phyloP scores from a whole-genome alignment of 2,888 invertebrate genomes.

The Aphidoletes aphidimyza region DNA sequence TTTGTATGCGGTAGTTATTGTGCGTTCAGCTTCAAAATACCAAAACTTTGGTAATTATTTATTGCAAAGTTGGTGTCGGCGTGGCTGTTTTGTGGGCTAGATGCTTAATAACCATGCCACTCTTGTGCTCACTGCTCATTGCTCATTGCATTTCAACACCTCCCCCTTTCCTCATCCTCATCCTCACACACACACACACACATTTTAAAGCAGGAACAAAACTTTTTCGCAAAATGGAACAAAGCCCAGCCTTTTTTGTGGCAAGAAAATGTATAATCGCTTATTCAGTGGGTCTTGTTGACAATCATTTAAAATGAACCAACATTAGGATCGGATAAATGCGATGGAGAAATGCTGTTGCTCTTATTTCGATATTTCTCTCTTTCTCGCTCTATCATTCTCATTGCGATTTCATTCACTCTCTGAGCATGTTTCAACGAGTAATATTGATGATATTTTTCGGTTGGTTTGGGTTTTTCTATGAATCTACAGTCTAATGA shows the following conservation, averaged over 20 bases:
- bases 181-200: no score
- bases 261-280: background rate
- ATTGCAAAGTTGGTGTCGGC: slow-evolving; percentile 43
- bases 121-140: background rate
- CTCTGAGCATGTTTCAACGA: background rate
- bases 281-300: slow-evolving; percentile 18
- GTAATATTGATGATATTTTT: slow-evolving; percentile 35
- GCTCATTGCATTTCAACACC: no score
- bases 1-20: slow-evolving; percentile 6
- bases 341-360: slow-evolving; percentile 1
- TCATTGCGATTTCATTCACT: no score
- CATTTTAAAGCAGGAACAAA: background rate
- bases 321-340: background rate
- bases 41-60: slow-evolving; percentile 49
- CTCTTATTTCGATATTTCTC: slow-evolving; percentile 1
- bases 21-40: slow-evolving; percentile 21
- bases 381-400: no score
- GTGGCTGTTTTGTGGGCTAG: slow-evolving; percentile 19
- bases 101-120: slow-evolving; percentile 38
- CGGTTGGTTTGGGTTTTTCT: background rate
- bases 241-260: background rate
- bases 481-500: background rate
- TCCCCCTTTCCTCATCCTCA: no score
- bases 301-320: slow-evolving; percentile 42
- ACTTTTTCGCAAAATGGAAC: background rate